Base-by-base conservation (phyloP, 2,113 vertebrate genomes). In the Leptobrachium ailaonicum region DNA sequence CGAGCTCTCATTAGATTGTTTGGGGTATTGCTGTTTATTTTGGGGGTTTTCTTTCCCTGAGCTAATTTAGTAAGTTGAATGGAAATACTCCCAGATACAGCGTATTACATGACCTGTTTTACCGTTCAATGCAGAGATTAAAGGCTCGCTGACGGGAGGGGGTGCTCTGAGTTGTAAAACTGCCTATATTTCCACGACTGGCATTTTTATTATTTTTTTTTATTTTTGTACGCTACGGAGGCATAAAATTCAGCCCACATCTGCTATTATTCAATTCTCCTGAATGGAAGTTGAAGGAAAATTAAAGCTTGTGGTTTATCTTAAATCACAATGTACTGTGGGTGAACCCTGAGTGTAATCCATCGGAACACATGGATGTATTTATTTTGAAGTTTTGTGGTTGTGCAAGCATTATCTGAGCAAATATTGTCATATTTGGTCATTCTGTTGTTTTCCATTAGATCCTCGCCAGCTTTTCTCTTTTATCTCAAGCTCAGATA, bases 301-400 rank as follows among this genome's bases (percentile, higher is more conserved):
- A 44, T 68, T 5, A 40, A 42, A 68, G 9, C 43, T 40, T 70
- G 66, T 70, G 66, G 75, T 60, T 77, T 69, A 56, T 70, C 66
- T 32, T 60, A 69, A 77, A 45, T 7, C 66, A 41, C n/a, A 12
- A 68, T 76, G 53, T 77, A 44, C 66, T 40, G 53, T 54, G n/a
- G 41, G 53, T 77, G 75, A 77, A 66, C 75, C 56, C 50, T 44
- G 41, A 40, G n/a, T 58, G 41, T 77, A 32, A 69, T 60, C 75
- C 66, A 70, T 70, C 66, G 2, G 53, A 60, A 70, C 75, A 77
- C 66, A 77, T 77, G 75, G 75, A 70, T 60, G 68, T 77, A 77
- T 77, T 77, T 77, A 77, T 63, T 72, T 63, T 50, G 45, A 79
- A 66, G 45, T 73, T 73, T 58, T 80, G 71, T 80, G 71, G 71